Evolutionary conservation across 2,888 invertebrate species (phyloP), one percentile per base, ranked within the genome.

Genomic region (Aethes cnicana): DNA sequence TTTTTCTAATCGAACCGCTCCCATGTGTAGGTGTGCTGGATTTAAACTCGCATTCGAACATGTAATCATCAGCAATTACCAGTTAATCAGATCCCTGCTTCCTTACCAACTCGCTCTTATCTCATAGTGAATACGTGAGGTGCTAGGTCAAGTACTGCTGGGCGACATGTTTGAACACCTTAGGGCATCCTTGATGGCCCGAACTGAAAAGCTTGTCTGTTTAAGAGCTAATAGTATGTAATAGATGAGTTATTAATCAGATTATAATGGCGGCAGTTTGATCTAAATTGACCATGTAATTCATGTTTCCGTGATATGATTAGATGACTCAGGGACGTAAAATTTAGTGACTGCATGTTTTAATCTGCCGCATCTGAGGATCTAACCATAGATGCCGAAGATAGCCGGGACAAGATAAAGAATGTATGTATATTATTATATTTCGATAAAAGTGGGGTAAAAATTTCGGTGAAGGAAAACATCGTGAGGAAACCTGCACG

Each of bases 31-130:
- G 64, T 57, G 61, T 60, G 55, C 52, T 54, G 44, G 54, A 54
- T 57, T 49, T 36, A 48, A 63, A 62, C 62, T 61, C 53, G 60
- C 56, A 57, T 55, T 50, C 59, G 42, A 64, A 71, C 68, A 58
- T 64, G 68, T 71, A 72, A 72, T 74, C 70, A 68, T 66, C 54
- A 58, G 58, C 61, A 53, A 65, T 72, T 66, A 74, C 72, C 64
- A 68, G 71, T 68, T 68, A 61, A 55, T 53, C 58, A 66, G 72
- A 66, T 61, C 69, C 53, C 55, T 53, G 59, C 54, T 46, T 55
- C 54, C 59, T 9, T 6, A 26, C 18, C 23, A 16, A 37, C 32
- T 23, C 36, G 39, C 55, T 1, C 8, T 11, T 52, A 30, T 43
- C 30, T 39, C 43, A 32, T 25, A 28, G 42, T 21, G 9, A 16